A percentile compares a stretch with the other conserved stretches of the same genome.
These are phyloP conservation scores for Anthoptus insignis DNA, from an alignment of 2,888 invertebrate species.

Conservation along the genomic window DNA sequence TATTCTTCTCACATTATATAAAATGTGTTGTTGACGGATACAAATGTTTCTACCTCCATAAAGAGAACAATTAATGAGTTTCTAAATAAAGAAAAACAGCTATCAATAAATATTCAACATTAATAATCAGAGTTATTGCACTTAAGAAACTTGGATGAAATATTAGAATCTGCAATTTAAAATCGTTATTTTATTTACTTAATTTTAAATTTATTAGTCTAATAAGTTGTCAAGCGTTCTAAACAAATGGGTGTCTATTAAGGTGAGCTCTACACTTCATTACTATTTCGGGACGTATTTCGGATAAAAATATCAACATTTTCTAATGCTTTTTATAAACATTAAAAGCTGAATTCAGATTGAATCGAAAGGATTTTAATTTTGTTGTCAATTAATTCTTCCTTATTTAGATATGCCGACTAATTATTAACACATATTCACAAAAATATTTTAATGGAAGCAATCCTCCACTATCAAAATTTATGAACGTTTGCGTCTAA, in stretches of 20 bases:
- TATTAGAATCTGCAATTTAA: background rate
- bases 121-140: constrained; percentile 8
- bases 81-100: constrained; percentile 27
- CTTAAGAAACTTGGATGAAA: background rate
- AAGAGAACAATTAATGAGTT: constrained; percentile 29
- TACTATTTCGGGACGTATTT: background rate
- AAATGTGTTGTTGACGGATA: constrained; percentile 29
- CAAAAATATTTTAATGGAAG: too few species aligned
- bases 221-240: background rate
- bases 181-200: background rate
- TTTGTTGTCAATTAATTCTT: too few species aligned
- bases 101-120: constrained; percentile 8
- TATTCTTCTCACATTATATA: constrained; percentile 9
- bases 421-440: background rate
- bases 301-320: background rate
- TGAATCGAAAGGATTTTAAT: too few species aligned
- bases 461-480: too few species aligned
- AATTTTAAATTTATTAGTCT: background rate
- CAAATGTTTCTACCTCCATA: constrained; percentile 30
- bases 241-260: background rate
- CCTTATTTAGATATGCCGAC: too few species aligned
- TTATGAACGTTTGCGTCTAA: too few species aligned
- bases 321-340: background rate
- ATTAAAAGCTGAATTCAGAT: too few species aligned
- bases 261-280: background rate